Evolutionary conservation across 2,113 vertebrate genomes (phyloP).

Genomic region (Malurus elegans): DNA sequence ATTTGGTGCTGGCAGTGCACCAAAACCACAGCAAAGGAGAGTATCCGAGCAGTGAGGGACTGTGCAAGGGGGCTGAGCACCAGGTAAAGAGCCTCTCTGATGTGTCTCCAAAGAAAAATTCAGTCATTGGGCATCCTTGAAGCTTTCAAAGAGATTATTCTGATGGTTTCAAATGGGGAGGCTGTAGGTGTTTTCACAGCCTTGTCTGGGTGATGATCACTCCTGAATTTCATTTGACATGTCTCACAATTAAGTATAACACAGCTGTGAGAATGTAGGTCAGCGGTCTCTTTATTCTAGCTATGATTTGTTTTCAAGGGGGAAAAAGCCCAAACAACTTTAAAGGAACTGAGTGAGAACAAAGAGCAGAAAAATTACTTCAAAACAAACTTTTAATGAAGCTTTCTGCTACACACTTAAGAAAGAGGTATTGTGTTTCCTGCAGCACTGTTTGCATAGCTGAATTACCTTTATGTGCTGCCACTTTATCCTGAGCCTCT

Average conservation of each 20-base stretch:
- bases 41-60: neutral
- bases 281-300: neutral
- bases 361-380: conserved; percentile 32
- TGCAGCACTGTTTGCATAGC: neutral
- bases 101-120: neutral
- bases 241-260: neutral
- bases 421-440: neutral
- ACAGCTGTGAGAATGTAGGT: conserved; percentile 39
- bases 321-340: neutral
- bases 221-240: neutral
- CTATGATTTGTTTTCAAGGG: conserved; percentile 34
- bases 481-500: neutral
- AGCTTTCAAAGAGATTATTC: neutral
- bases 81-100: neutral
- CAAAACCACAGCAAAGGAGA: neutral
- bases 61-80: neutral
- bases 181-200: neutral
- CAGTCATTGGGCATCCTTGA: neutral
- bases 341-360: conserved; percentile 26
- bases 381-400: conserved; percentile 36
- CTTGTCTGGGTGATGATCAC: neutral
- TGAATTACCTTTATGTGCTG: neutral
- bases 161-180: neutral
- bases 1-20: neutral
- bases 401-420: neutral